phyloP scores from a whole-genome alignment of 2,113 vertebrate genomes.

The Leptobrachium leishanense region DNA sequence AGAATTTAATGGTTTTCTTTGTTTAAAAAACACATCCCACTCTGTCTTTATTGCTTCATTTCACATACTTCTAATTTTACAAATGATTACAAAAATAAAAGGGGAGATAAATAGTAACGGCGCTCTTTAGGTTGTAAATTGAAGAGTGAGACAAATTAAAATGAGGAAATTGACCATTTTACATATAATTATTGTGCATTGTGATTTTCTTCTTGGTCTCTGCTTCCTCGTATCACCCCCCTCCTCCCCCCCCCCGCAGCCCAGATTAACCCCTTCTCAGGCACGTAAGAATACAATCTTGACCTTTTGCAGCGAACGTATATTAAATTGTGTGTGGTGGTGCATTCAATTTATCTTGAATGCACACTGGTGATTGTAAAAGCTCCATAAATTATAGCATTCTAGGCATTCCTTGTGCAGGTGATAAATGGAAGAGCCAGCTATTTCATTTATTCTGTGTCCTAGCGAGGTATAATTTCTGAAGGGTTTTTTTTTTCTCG shows the following conservation, averaged over 20 bases:
- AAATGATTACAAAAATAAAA: conserved; percentile 42
- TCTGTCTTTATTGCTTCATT: conserved; percentile 32
- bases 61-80: conserved; percentile 40
- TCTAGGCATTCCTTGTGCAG: conserved; percentile 2
- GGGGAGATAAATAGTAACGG: conserved; percentile 35
- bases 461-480: conserved; percentile 22
- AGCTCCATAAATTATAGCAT: conserved; percentile 24
- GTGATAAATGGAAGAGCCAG: conserved; percentile 21
- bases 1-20: conserved; percentile 38
- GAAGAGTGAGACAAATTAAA: conserved; percentile 41
- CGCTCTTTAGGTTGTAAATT: conserved; percentile 21
- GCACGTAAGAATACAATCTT: conserved; percentile 10
- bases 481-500: neutral
- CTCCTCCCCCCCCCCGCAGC: neutral
- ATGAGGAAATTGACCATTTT: conserved; percentile 42
- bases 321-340: conserved; percentile 18
- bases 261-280: conserved; percentile 32
- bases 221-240: neutral
- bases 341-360: conserved; percentile 27
- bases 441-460: conserved; percentile 34
- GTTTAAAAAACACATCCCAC: conserved; percentile 42
- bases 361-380: conserved; percentile 34
- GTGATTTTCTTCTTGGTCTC: conserved; percentile 29
- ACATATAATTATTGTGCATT: conserved; percentile 32
- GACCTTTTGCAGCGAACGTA: conserved; percentile 23